Evolutionary conservation across 2,888 invertebrate species (phyloP), one percentile per base, ranked within the genome.

Genomic region (Anthophora plumipes): DNA sequence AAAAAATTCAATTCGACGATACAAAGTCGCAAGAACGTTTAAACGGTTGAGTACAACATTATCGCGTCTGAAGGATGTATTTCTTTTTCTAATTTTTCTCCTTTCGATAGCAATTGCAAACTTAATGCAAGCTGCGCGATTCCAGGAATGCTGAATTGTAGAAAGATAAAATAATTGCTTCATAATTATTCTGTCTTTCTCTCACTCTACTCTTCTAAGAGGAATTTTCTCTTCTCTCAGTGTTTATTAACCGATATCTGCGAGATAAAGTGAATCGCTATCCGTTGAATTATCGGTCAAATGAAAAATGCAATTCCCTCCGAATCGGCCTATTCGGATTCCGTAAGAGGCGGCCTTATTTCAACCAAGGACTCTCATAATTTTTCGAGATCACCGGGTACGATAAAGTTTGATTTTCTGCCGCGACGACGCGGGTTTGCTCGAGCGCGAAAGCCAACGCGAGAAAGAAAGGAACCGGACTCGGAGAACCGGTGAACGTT

Each of bases 331-430:
- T 68, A 80, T 54, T 66, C 48, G 68, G 69, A 76, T 76, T 68
- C 74, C 75, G 72, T 78, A 84, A 83, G 61, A 76, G 83, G 76
- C 77, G 68, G 77, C 75, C 73, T 85, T 79, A 88, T 86, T 87
- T 68, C 54, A 72, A 37, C 71, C 89, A 88, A 88, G 85, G 85
- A 87, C 85, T 76, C 46, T n/a, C 55, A 52, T 54, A 41, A 73
- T 79, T 86, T 88, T 88, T 85, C 66, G 60, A 77, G 87, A 88
- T 88, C 69, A 66, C 57, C 46, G 25, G 12, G 46, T 22, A 37
- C 77, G 87, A 88, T 88, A 88, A 64, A 76, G 77, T 73, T 74
- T 66, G 80, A 87, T 86, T 86, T 88, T 86, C 82, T 86, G 50
- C 78, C 70, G 75, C 73, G 85, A 73, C 78, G 71, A 61, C 59